Evolutionary conservation across 1,140 invertebrate species (phyloP).

Genomic region (Drosophila leontia): DNA sequence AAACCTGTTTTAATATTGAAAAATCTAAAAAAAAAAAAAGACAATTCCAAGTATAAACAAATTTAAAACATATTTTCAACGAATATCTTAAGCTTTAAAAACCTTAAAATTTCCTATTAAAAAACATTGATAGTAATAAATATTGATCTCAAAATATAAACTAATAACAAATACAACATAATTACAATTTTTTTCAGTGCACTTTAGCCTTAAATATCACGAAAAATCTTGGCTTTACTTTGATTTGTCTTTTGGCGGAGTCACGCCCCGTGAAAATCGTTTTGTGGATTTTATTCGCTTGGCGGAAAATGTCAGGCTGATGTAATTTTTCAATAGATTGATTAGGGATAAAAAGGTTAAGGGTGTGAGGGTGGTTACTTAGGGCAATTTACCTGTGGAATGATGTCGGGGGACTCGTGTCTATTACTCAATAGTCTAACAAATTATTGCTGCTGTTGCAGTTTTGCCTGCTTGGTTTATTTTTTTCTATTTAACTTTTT

Average conservation of each 20-base stretch:
- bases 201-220: slow-evolving; percentile 3
- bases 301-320: slow-evolving; percentile 48
- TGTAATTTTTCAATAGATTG: slow-evolving; percentile 44
- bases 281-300: slow-evolving; percentile 44
- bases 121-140: not conserved
- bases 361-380: slow-evolving; percentile 17
- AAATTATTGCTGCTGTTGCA: slow-evolving; percentile 44
- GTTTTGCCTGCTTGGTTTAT: not conserved
- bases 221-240: slow-evolving; percentile 13
- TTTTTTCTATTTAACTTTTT: not conserved
- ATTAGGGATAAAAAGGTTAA: slow-evolving; percentile 50
- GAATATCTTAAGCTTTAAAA: not conserved
- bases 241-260: slow-evolving; percentile 15
- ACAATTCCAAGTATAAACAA: no score
- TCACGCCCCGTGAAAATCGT: slow-evolving; percentile 46
- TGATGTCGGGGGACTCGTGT: slow-evolving; percentile 31
- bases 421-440: slow-evolving; percentile 52
- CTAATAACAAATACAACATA: no score
- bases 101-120: not conserved
- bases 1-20: not conserved
- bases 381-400: slow-evolving; percentile 29
- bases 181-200: not conserved
- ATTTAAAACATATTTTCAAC: not conserved
- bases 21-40: no score
- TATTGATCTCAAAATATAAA: not conserved